Percentiles rank a stretch among this genome's conserved stretches.
Conservation (phyloP, 1,140 invertebrate genomes). For the Ruditapes philippinarum region DNA sequence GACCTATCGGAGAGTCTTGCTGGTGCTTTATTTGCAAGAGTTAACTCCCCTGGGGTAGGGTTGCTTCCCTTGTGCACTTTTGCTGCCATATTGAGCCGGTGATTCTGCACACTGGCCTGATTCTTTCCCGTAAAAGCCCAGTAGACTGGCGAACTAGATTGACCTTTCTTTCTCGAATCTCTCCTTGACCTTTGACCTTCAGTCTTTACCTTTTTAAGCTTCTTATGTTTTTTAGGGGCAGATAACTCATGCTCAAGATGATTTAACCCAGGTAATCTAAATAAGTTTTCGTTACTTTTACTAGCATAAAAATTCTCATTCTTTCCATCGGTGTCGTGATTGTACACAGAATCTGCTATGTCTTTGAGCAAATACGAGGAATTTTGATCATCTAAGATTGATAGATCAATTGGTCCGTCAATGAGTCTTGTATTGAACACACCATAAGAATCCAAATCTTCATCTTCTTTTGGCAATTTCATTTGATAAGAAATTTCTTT, state of each 20-base stretch:
- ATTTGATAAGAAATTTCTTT: neutral
- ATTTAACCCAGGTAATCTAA: neutral
- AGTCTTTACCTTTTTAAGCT: slow-evolving; percentile 53
- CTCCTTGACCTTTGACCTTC: neutral
- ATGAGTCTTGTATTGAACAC: slow-evolving; percentile 58
- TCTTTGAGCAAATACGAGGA: slow-evolving; percentile 55
- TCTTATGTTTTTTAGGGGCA: slow-evolving; percentile 13
- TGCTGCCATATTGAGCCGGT: slow-evolving; percentile 68
- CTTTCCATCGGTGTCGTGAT: neutral
- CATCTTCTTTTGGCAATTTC: neutral
- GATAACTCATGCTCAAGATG: neutral
- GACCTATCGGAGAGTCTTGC: neutral
- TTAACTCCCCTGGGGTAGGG: slow-evolving; percentile 33
- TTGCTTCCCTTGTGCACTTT: slow-evolving; percentile 13
- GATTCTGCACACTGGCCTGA: slow-evolving; percentile 71
- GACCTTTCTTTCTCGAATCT: slow-evolving; percentile 35
- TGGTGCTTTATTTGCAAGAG: slow-evolving; percentile 49
- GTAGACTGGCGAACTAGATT: slow-evolving; percentile 60
- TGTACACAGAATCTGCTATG: slow-evolving; percentile 55
- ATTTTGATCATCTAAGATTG: slow-evolving; percentile 39
- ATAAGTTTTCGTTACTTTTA: neutral
- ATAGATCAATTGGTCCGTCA: slow-evolving; percentile 58
- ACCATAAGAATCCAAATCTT: slow-evolving; percentile 56
- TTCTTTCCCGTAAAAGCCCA: slow-evolving; percentile 76
- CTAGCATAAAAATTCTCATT: neutral